These are phyloP conservation scores for Mactromeris polynyma DNA, from an alignment of 2,888 invertebrate genomes.

Conservation along the genomic window DNA sequence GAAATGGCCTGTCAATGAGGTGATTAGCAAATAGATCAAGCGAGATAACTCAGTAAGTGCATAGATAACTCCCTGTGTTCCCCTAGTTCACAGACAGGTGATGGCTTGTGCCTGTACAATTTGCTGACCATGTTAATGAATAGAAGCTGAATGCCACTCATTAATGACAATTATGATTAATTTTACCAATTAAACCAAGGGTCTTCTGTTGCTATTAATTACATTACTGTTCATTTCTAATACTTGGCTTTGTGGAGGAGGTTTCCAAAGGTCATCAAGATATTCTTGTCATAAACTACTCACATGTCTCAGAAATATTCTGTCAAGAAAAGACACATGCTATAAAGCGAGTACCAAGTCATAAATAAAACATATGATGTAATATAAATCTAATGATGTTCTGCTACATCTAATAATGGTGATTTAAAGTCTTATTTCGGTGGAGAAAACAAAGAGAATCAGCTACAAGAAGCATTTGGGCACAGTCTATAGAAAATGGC, in stretches of 20 bases:
- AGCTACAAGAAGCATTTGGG: not conserved
- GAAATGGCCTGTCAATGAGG: slow-evolving; percentile 22
- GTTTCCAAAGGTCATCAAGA: not conserved
- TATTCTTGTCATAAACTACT: not conserved
- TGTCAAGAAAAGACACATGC: not conserved
- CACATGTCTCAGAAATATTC: not conserved
- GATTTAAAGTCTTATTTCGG: slow-evolving; percentile 8
- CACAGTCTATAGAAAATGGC: slow-evolving; percentile 12
- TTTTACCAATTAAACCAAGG: slow-evolving; percentile 5
- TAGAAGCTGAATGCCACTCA: slow-evolving; percentile 13
- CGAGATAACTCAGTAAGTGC: slow-evolving; percentile 27
- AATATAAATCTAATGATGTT: not conserved
- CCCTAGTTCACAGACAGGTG: slow-evolving; percentile 20
- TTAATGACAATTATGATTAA: slow-evolving; percentile 15
- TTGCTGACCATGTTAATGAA: slow-evolving; percentile 16
- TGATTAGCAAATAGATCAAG: slow-evolving; percentile 39
- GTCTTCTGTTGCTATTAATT: slow-evolving; percentile 14
- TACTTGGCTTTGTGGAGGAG: not conserved
- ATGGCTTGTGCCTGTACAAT: not conserved
- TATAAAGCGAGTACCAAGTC: not conserved
- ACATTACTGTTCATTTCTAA: not conserved
- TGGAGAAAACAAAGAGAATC: not conserved
- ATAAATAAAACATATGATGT: not conserved
- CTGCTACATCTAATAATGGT: not conserved
- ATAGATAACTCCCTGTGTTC: not conserved